A percentile compares a stretch with the other conserved stretches of the same genome.
Conservation (phyloP, 2,888 invertebrate genomes). For the Itoplectis maculator region DNA sequence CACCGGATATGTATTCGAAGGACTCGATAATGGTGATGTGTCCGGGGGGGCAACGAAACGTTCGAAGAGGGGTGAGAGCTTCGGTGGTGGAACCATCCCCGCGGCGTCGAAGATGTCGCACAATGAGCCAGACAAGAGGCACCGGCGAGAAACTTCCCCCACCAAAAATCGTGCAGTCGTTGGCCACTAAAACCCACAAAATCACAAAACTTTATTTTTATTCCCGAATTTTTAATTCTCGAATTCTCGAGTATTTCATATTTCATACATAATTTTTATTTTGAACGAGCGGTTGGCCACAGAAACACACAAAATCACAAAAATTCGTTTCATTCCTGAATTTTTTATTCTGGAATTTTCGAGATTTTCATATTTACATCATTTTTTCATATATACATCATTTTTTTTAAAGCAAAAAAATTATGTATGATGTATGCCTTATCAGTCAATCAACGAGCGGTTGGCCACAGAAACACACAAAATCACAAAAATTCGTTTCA, state of each 20-base stretch:
- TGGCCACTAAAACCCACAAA: not conserved
- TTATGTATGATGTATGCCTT: too few species aligned
- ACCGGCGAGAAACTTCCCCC: not conserved
- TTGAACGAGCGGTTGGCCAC: too few species aligned
- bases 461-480: not conserved
- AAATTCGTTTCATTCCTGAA: not conserved
- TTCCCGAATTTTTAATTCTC: too few species aligned
- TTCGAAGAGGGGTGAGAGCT: slow-evolving; percentile 61
- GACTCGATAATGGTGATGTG: slow-evolving; percentile 79
- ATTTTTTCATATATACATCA: too few species aligned
- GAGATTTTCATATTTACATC: too few species aligned
- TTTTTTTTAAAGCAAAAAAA: too few species aligned
- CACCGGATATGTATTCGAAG: slow-evolving; percentile 81
- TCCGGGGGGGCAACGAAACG: slow-evolving; percentile 49
- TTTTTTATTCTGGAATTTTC: too few species aligned
- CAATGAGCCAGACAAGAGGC: slow-evolving; percentile 2
- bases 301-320: not conserved
- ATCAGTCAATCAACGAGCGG: too few species aligned
- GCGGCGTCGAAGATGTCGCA: slow-evolving; percentile 8
- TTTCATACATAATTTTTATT: too few species aligned
- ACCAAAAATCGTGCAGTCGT: not conserved
- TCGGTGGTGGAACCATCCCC: slow-evolving; percentile 50
- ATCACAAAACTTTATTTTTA: not conserved
- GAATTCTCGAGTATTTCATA: too few species aligned
- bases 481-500: not conserved